phyloP scores from a whole-genome alignment of 2,113 vertebrate species.

The Hucho hucho region DNA sequence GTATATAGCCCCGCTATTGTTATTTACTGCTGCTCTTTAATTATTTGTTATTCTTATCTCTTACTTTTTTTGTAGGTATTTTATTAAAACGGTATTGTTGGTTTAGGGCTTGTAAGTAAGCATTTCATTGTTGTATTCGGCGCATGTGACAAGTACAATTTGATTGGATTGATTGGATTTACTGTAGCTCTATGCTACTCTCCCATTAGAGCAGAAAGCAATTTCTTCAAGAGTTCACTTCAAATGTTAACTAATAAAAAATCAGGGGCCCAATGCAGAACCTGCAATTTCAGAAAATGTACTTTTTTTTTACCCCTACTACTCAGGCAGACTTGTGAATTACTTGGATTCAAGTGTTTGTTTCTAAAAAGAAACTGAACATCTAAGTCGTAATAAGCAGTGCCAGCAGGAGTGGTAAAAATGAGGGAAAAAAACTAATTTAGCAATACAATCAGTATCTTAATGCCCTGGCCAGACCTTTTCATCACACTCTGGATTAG shows the following conservation, averaged over 20 bases:
- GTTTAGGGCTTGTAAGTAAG: no score
- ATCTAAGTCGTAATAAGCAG: slow-evolving; percentile 17
- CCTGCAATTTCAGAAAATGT: neutral
- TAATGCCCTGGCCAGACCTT: slow-evolving; percentile 8
- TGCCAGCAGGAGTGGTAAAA: neutral
- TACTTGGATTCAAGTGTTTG: slow-evolving; percentile 49
- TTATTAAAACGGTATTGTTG: no score
- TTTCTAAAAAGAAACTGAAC: slow-evolving; percentile 24
- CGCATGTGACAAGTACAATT: no score
- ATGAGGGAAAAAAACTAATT: neutral
- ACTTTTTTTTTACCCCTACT: slow-evolving; percentile 4
- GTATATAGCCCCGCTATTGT: no score
- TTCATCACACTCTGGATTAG: no score
- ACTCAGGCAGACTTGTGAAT: slow-evolving; percentile 9
- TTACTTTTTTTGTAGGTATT: no score
- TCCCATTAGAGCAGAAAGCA: neutral
- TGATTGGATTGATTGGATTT: no score
- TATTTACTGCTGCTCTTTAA: no score
- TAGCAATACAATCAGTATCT: slow-evolving; percentile 16
- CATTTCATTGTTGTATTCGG: no score
- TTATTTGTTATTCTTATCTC: no score
- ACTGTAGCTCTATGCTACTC: neutral
- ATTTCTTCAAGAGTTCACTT: slow-evolving; percentile 21
- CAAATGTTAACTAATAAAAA: slow-evolving; percentile 29
- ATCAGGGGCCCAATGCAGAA: slow-evolving; percentile 16